Base-by-base conservation (phyloP, 2,888 invertebrate genomes). In the Cyaniris semiargus region DNA sequence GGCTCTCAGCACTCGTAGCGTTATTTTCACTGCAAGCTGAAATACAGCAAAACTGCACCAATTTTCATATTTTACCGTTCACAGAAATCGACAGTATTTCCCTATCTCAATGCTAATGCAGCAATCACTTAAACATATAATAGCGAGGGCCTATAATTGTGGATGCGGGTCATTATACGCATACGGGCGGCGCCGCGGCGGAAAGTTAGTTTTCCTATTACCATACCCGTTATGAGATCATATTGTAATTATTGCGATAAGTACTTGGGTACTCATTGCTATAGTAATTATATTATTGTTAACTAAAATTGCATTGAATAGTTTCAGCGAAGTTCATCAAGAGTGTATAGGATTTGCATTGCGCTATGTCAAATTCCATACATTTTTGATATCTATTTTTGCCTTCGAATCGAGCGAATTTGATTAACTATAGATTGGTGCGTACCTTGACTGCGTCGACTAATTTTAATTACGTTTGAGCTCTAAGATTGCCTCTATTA, bases 101-200 rank as follows among this genome's bases (percentile, higher is more conserved):
- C 13, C 23, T 27, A 66, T 66, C 15, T 15, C 53, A 5, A 31
- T 31, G 66, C 21, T 60, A 60, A 60, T 66, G 66, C 27, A 66
- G 18, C 23, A 66, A 66, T 66, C 66, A 66, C 27, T 66, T 66
- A 5, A 60, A 60, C 72, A 79, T 79, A 77, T 77, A 76, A 76
- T 77, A 75, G 78, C 75, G 77, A 78, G 76, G 78, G 77, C 66
- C 60, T 15, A 78, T 78, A 76, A 80, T 80, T 80, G 78, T 60
- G 71, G 31, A 78, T 80, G 80, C 80, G 80, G 80, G 80, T 80
- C 76, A 80, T 80, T 77, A 79, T 80, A 78, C 38, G 23, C n/a
- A 80, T 80, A 76, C 80, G 80, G 80, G 80, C 77, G 70, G 56
- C 48, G 23, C 23, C 72, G 71, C 72, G 76, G 58, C 70, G 23